Conservation (phyloP, 2,113 vertebrate species). For the Oryzias curvinotus region DNA sequence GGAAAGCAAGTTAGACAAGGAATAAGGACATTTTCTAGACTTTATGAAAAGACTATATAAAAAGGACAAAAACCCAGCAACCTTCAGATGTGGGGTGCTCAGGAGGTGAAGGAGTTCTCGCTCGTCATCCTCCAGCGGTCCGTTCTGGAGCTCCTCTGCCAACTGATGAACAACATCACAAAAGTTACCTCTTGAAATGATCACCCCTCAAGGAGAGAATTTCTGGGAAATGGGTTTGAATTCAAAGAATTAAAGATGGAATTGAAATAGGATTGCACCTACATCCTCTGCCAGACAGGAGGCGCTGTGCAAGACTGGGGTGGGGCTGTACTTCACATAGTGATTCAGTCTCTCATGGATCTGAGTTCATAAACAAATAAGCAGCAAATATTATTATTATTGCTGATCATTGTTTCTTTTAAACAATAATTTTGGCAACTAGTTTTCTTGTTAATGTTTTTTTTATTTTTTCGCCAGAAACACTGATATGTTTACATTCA, state of each 20-base stretch:
- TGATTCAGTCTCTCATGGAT: slow-evolving; percentile 92
- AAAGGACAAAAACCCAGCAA: slow-evolving; percentile 26
- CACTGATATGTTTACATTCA: not conserved
- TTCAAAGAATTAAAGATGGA: not conserved
- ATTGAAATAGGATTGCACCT: slow-evolving; percentile 62
- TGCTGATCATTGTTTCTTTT: not conserved
- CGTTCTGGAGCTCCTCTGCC: slow-evolving; percentile 88
- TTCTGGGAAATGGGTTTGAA: not conserved
- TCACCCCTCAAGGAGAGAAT: not conserved
- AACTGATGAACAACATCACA: slow-evolving; percentile 74
- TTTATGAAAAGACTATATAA: no score
- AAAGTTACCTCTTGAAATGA: not conserved
- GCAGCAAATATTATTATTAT: not conserved
- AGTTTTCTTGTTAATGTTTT: not conserved
- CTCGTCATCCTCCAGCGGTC: slow-evolving; percentile 82
- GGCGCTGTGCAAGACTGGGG: slow-evolving; percentile 88
- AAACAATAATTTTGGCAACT: not conserved
- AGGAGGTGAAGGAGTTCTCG: slow-evolving; percentile 87
- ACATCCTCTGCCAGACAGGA: slow-evolving; percentile 89
- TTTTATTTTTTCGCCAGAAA: not conserved
- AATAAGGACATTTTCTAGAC: no score
- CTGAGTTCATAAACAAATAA: slow-evolving; percentile 61
- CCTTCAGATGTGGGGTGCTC: slow-evolving; percentile 90
- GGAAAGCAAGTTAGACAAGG: no score
- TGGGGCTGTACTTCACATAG: slow-evolving; percentile 87